Conservation (phyloP, 2,888 invertebrate species). For the Orchesella flavescens region DNA sequence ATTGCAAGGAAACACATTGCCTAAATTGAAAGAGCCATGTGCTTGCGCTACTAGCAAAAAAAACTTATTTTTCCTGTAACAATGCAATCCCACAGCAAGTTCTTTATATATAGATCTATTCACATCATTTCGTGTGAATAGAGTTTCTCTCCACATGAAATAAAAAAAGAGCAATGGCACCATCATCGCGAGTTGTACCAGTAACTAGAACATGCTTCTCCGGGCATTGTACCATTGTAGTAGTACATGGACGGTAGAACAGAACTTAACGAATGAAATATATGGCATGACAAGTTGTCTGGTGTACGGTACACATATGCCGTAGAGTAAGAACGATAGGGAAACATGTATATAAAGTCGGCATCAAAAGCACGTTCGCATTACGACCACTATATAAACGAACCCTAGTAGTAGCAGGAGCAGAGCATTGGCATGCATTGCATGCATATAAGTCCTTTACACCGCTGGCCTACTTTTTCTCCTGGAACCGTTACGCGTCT, state of each 20-base stretch:
- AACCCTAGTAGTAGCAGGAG: no score
- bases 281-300: constrained; percentile 38
- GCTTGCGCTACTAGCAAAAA: constrained; percentile 6
- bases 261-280: background rate
- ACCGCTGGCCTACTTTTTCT: constrained; percentile 60
- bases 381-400: no score
- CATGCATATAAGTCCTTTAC: constrained; percentile 52
- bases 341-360: no score
- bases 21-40: constrained; percentile 26
- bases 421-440: background rate
- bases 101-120: background rate
- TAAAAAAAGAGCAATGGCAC: constrained; percentile 54
- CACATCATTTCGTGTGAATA: background rate
- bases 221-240: constrained; percentile 51
- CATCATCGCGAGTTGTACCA: constrained; percentile 24
- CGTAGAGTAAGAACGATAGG: background rate
- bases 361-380: no score
- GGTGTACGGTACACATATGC: background rate
- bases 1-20: constrained; percentile 2
- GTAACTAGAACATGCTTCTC: constrained; percentile 42
- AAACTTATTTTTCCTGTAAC: constrained; percentile 4
- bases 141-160: constrained; percentile 1
- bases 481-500: constrained; percentile 59
- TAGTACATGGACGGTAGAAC: constrained; percentile 30
- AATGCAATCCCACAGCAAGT: background rate